Evolutionary conservation across 1,140 invertebrate species (phyloP), one percentile per base, ranked within the genome.

Genomic region (Zaprionus capensis): DNA sequence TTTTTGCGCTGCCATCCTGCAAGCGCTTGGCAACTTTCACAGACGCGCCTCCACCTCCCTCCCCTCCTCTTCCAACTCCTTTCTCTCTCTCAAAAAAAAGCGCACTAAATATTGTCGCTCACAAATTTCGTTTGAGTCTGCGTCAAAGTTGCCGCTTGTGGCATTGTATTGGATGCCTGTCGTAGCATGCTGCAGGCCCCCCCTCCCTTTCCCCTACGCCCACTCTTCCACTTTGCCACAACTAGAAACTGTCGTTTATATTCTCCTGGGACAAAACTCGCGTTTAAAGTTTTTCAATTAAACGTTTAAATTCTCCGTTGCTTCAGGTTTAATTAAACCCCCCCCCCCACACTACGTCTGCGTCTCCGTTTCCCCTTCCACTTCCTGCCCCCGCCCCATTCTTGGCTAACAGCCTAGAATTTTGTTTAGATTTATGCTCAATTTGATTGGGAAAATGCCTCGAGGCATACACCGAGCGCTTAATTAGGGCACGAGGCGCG

Each of bases 351-450:
- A 3, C 2, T 34, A 0, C 7, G 1, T 4, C 31, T 34, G 9
- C 31, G 9, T 34, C 26, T 28, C 26, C 6, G 1, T 11, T 11
- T 34, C 9, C 57, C 78, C 55, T n/a, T n/a, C 24, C 53, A 9
- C 5, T 6, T 11, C 2, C 14, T 20, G 14, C 15, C 7, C 22
- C 49, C n/a, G n/a, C n/a, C 78, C 74, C 14, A 20, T 51, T 63
- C 78, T 70, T 24, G 38, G 36, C 69, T 49, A 22, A 15, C 46
- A 61, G 64, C 34, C 71, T 75, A 71, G 70, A 73, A 78, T 78
- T 78, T 71, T 80, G 65, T 78, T 87, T 87, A 62, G 74, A 88
- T 87, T 83, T 83, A 88, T 88, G 83, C 84, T 87, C 83, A 88
- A 88, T 87, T 81, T 78, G 71, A 88, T 88, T 88, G 62, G 55